Conservation (phyloP, 1,140 invertebrate species). For the Aphaenogaster rudis region DNA sequence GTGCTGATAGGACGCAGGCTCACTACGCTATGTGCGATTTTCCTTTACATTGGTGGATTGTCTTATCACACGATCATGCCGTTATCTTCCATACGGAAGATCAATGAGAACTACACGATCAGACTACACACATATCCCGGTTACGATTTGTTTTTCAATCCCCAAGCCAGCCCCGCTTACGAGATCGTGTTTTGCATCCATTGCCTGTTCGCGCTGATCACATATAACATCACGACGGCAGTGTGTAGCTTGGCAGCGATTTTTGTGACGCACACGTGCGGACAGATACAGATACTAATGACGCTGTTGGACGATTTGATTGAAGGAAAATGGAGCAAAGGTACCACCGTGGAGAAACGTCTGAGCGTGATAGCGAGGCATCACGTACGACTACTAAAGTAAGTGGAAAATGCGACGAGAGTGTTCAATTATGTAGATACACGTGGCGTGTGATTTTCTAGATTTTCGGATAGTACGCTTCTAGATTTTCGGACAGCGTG, state of each 20-base stretch:
- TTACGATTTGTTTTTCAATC: slow-evolving; percentile 74
- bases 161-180: slow-evolving; percentile 71
- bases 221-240: slow-evolving; percentile 71
- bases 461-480: slow-evolving; percentile 13
- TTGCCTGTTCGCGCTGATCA: slow-evolving; percentile 69
- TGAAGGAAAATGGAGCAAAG: neutral
- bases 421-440: neutral
- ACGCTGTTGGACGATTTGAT: slow-evolving; percentile 56
- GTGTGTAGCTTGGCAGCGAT: slow-evolving; percentile 74
- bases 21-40: slow-evolving; percentile 49
- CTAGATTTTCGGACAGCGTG: slow-evolving; percentile 59
- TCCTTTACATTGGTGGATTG: slow-evolving; percentile 70
- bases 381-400: slow-evolving; percentile 66
- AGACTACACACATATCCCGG: slow-evolving; percentile 71
- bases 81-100: slow-evolving; percentile 26
- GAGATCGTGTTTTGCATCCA: slow-evolving; percentile 76
- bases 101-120: slow-evolving; percentile 47
- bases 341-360: neutral
- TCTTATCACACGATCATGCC: slow-evolving; percentile 68
- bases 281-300: slow-evolving; percentile 71
- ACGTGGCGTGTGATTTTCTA: neutral
- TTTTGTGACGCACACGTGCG: slow-evolving; percentile 77
- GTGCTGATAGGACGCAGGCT: slow-evolving; percentile 60
- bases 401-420: neutral
- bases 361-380: slow-evolving; percentile 35